Base-by-base conservation (phyloP, 2,113 vertebrate species). In the Struthio camelus region DNA sequence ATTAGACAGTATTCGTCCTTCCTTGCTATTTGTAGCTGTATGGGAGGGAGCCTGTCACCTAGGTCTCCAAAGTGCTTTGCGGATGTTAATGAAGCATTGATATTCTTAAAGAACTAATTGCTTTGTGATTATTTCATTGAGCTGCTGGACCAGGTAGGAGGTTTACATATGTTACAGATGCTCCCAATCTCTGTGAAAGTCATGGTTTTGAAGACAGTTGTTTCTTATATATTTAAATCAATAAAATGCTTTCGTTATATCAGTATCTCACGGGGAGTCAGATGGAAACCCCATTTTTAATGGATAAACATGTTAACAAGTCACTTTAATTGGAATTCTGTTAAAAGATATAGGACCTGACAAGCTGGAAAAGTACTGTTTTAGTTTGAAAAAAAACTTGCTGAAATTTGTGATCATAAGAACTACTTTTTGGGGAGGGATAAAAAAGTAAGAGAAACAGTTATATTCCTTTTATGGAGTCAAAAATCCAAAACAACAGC, bases 401-500 rank as follows among this genome's bases (percentile, higher is more conserved):
- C 79, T 93, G 67, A 90, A 93, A 62, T 27, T 80, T 44, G 75
- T 18, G 62, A 40, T 94, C 71, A 38, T 23, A 87, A 77, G 62
- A 91, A 73, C 51, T 66, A 2, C 34, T 83, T 50, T 73, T 66
- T 27, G 14, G 64, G 70, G 84, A 89, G 24, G 17, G 81, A n/a
- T 42, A 87, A 89, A 91, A 94, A 88, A 76, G 40, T 76, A 73
- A 95, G 54, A 69, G 65, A 90, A 93, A 94, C 82, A 93, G 36
- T 88, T 85, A 56, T 53, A 28, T 96, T 91, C 75, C 53, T 94
- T 86, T 90, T 93, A 83, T 7, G 36, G 76, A 91, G 16, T 77
- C 59, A 93, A 71, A 96, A 93, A 80, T 89, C 27, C 24, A 73
- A 67, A 96, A 90, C 81, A 93, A 77, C 82, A 83, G 71, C 59